Evolutionary conservation across 1,140 invertebrate genomes (phyloP).

Genomic region (Tetramorium parvispinum): DNA sequence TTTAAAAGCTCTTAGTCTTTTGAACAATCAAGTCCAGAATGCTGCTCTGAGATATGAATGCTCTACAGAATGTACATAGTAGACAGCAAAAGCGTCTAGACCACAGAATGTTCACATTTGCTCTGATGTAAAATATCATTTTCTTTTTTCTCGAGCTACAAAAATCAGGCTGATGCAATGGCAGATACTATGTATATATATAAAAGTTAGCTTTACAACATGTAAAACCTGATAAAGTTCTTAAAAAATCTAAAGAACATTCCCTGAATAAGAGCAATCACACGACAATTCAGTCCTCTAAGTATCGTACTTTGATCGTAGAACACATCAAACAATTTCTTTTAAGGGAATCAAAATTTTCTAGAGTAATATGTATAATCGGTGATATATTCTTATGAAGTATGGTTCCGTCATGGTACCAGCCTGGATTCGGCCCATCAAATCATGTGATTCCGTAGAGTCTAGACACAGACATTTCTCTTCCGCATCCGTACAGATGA

Average conservation of each 20-base stretch:
- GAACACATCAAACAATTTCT: conserved; percentile 63
- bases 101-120: conserved; percentile 72
- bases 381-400: conserved; percentile 40
- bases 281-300: conserved; percentile 45
- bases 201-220: conserved; percentile 70
- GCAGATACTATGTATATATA: conserved; percentile 69
- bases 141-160: conserved; percentile 58
- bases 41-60: conserved; percentile 74
- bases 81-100: conserved; percentile 79
- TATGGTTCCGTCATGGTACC: conserved; percentile 73
- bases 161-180: conserved; percentile 76
- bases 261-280: conserved; percentile 68
- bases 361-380: conserved; percentile 41
- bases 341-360: conserved; percentile 56
- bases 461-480: conserved; percentile 71
- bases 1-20: conserved; percentile 72
- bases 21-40: conserved; percentile 63
- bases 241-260: conserved; percentile 70
- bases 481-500: conserved; percentile 73
- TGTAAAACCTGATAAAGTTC: conserved; percentile 71
- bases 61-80: conserved; percentile 77
- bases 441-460: conserved; percentile 75
- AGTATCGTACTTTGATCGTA: conserved; percentile 41
- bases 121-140: conserved; percentile 66
- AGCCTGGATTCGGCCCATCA: conserved; percentile 70